Conservation (phyloP, 2,113 vertebrate genomes). For the Scytalopus superciliaris region DNA sequence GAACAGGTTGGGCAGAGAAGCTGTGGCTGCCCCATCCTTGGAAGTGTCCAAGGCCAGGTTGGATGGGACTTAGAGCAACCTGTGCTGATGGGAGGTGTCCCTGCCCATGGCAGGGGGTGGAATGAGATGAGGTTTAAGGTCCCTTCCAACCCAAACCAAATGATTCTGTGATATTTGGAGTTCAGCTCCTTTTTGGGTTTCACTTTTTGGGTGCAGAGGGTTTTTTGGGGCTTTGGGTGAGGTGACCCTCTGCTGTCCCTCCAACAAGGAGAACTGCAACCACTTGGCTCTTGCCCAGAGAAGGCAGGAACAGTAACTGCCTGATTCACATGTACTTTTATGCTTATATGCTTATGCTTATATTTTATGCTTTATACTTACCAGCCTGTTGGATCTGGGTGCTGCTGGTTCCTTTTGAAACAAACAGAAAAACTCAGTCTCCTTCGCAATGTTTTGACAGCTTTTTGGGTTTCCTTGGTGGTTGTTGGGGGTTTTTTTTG, state of each 20-base stretch:
- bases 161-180: rapidly evolving
- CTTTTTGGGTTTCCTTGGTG: not conserved
- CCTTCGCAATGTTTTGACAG: not conserved
- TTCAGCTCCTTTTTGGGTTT: not conserved
- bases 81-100: rapidly evolving
- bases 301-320: not conserved
- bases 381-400: not conserved
- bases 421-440: not conserved
- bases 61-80: rapidly evolving
- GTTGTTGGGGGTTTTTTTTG: not conserved
- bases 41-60: rapidly evolving
- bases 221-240: not conserved
- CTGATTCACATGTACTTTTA: not conserved
- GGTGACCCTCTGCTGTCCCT: not conserved
- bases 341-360: too few relatives aligned
- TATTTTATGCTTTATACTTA: too few relatives aligned
- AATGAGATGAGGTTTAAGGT: not conserved
- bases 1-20: not conserved
- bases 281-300: rapidly evolving
- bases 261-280: not conserved
- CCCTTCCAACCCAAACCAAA: not conserved
- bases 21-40: not conserved
- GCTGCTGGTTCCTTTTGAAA: not conserved
- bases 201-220: rapidly evolving
- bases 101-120: not conserved